These are phyloP conservation scores for Kryptolebias marmoratus DNA, from an alignment of 2,113 vertebrate genomes.

Conservation along the genomic window DNA sequence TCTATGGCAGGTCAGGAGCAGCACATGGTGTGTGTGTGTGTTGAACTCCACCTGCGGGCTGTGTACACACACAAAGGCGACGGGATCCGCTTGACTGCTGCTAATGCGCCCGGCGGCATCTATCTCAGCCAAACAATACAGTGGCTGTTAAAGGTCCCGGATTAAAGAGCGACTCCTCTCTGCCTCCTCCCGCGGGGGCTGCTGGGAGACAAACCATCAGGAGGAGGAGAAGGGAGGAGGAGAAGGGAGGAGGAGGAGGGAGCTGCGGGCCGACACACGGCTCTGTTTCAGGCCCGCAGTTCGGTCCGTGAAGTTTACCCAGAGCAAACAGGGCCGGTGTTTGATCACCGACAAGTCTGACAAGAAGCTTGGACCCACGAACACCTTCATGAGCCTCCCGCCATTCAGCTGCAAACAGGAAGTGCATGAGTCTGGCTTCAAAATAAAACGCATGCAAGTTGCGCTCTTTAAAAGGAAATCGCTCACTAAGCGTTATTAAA, in stretches of 20 bases:
- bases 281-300: conserved; percentile 11
- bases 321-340: conserved; percentile 56
- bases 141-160: conserved; percentile 75
- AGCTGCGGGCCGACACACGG: conserved; percentile 1
- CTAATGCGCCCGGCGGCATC: conserved; percentile 74
- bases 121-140: conserved; percentile 73
- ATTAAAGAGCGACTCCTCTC: conserved; percentile 70
- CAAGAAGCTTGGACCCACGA: conserved; percentile 48
- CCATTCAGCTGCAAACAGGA: conserved; percentile 1
- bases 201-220: conserved; percentile 44
- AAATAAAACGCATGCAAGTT: conserved; percentile 17
- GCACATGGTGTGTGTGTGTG: conserved; percentile 70
- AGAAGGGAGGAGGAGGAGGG: neutral
- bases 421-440: neutral
- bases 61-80: conserved; percentile 76
- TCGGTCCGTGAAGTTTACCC: conserved; percentile 29
- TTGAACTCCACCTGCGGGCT: conserved; percentile 75
- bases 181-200: conserved; percentile 43
- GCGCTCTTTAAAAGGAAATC: too few relatives aligned
- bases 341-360: conserved; percentile 68
- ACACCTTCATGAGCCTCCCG: conserved; percentile 18
- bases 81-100: conserved; percentile 79
- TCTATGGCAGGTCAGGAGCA: conserved; percentile 74
- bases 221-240: conserved; percentile 15
- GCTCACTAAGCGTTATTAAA: too few relatives aligned